Percentiles rank a stretch among this genome's conserved stretches.
phyloP scores from a whole-genome alignment of 2,888 invertebrate genomes.

The Drosophila engyochracea region DNA sequence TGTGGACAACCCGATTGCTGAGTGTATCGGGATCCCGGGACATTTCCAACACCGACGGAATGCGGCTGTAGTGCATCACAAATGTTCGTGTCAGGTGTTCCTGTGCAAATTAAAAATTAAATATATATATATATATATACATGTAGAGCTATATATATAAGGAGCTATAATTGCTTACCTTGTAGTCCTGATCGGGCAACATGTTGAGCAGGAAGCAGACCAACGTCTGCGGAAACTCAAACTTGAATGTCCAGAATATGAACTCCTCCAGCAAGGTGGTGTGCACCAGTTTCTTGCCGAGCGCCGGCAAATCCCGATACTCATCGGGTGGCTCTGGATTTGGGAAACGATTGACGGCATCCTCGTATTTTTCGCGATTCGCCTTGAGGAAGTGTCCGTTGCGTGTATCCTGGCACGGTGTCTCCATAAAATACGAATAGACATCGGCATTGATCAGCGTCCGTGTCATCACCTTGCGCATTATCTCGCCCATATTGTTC shows the following conservation, averaged over 20 bases:
- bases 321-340: conserved; percentile 90
- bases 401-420: conserved; percentile 89
- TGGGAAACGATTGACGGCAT: conserved; percentile 92
- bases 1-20: conserved; percentile 98
- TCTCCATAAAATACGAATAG: conserved; percentile 90
- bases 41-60: conserved; percentile 95
- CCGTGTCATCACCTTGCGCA: conserved; percentile 96
- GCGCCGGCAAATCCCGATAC: conserved; percentile 92
- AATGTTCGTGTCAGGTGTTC: conserved; percentile 97
- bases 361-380: conserved; percentile 91
- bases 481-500: conserved; percentile 98
- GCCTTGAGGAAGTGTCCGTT: conserved; percentile 91
- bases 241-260: conserved; percentile 99
- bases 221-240: conserved; percentile 98
- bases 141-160: conserved; percentile 7
- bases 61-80: conserved; percentile 97
- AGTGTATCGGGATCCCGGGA: conserved; percentile 95
- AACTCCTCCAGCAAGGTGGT: conserved; percentile 96
- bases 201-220: conserved; percentile 97
- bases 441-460: conserved; percentile 95
- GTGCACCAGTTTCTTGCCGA: conserved; percentile 92
- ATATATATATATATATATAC: conserved; percentile 17
- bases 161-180: conserved; percentile 86
- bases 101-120: conserved; percentile 85
- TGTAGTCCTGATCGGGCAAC: conserved; percentile 97